Evolutionary conservation across 2,797 vertebrate species (phyloP), one percentile per base, ranked within the genome.

Genomic region (Antrozous pallidus): DNA sequence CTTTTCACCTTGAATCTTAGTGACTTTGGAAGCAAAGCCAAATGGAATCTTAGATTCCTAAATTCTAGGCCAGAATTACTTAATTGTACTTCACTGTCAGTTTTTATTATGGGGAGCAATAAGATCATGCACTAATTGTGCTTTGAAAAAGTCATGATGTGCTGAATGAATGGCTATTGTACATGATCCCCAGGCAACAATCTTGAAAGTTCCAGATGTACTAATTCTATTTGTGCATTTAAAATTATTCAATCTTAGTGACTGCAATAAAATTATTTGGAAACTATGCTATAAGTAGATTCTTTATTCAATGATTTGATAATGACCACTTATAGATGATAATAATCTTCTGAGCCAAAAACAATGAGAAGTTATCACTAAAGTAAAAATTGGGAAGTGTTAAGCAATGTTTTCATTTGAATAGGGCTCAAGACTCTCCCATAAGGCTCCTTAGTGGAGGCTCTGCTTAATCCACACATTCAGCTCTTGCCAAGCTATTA

Each of bases 81-180:
- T 61, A 88, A 9, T 33, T 91, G 31, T 49, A 73, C 4, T 86
- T 93, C 65, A 81, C 11, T 77, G 36, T 49, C 56, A 89, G 45
- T 58, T 92, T 95, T 88, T 83, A 93, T 91, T 88, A 90, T 56
- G 38, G 31, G 82, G 12, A 91, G 3, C 56, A 95, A 78, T 86
- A 93, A 89, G 70, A 86, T 75, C 36, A n/a, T 51, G 40, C 84
- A 47, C 71, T 87, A 95, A 73, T 54, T 88, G 22, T 87, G 70
- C 45, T 91, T 87, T 91, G 65, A 95, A 81, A 82, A 88, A 65
- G 47, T 85, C 79, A 79, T 87, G 70, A 89, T 94, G 51, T 87
- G 31, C 45, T 86, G 28, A 83, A 88, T 74, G 86, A 94, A 86
- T 83, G 42, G 18, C 18, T n/a, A 17, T 91, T 82, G 90, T 36